A percentile compares a stretch with the other conserved stretches of the same genome.
These are phyloP conservation scores for Zaprionus africanus DNA, from an alignment of 1,140 invertebrate genomes.

Conservation along the genomic window DNA sequence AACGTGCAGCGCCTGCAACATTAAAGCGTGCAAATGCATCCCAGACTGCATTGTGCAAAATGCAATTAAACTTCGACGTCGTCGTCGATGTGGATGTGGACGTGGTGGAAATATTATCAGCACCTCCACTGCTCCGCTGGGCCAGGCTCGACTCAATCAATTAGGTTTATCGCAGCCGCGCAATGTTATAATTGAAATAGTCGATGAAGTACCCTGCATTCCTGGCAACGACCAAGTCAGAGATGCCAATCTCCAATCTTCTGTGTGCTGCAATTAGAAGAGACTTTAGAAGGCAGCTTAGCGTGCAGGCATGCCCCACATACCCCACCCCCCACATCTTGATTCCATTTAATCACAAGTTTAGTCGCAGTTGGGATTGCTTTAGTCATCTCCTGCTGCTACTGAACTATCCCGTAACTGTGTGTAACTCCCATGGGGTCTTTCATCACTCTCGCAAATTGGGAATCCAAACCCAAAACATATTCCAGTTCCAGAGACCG, in stretches of 20 bases:
- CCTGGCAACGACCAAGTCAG: constrained; percentile 38
- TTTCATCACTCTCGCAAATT: constrained; percentile 8
- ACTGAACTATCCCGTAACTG: neutral
- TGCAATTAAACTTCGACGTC: constrained; percentile 72
- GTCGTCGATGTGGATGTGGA: constrained; percentile 24
- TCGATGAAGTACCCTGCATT: constrained; percentile 37
- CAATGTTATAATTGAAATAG: constrained; percentile 73
- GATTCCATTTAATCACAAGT: neutral
- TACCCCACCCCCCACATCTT: constrained; percentile 20
- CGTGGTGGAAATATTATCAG: constrained; percentile 74
- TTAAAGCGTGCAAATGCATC: constrained; percentile 65
- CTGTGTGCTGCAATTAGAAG: neutral
- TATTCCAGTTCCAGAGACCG: constrained; percentile 6
- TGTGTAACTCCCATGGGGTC: neutral
- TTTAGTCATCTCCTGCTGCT: neutral
- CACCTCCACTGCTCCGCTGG: constrained; percentile 45
- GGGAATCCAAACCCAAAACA: neutral
- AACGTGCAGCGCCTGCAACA: constrained; percentile 67
- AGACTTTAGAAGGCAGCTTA: neutral
- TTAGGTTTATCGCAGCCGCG: constrained; percentile 66
- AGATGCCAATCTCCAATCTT: constrained; percentile 10
- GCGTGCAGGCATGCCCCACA: constrained; percentile 49
- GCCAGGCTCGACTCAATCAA: constrained; percentile 62
- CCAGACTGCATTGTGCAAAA: constrained; percentile 69
- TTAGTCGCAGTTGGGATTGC: neutral